Base-by-base conservation (phyloP, 2,797 vertebrate species). In the Sandelia bainsii region DNA sequence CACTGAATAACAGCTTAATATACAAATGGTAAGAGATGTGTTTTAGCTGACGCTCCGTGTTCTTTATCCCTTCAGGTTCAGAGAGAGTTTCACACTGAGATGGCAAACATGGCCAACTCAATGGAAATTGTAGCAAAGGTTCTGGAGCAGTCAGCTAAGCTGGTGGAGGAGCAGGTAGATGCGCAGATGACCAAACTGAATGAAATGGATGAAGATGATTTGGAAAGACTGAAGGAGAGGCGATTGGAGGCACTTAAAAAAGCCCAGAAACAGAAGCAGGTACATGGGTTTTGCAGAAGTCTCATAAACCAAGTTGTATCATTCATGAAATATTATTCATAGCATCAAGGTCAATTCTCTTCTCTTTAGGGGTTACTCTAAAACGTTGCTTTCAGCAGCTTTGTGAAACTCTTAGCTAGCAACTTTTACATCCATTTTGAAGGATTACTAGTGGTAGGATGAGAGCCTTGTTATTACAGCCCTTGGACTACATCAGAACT, bases 251-350 rank as follows among this genome's bases (percentile, higher is more conserved):
- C 97, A 1, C 92, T 99, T n/a, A 98, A 95, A 84, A 99, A 98
- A 91, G 93, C 95, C 7, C 98, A 99, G 79, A 97, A 98, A 91
- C 97, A 99, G 91, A 99, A 99, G 94, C 98, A 99, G 94, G 98
- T 98, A 87, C 22, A 63, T 57, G 19, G 0, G 25, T 58, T n/a
- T 50, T 5, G 34, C 34, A 34, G 4, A 11, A 39, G 9, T 8
- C 40, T 50, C 8, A 42, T 34, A 34, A 14, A 17, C 45, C 6
- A 2, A n/a, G 19, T 27, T 17, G 8, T 48, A 8, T n/a, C 2
- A n/a, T 42, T 14, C 3, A 42, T 37, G 2, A 37, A 37, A 37
- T 37, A 8, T 32, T 16, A 42, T 14, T 1, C 14, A 42, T 3
- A 42, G 37, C 9, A 37, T 10, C 37, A 37, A 5, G 13, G 5